Conservation (phyloP, 1,140 invertebrate genomes). For the Apis laboriosa region DNA sequence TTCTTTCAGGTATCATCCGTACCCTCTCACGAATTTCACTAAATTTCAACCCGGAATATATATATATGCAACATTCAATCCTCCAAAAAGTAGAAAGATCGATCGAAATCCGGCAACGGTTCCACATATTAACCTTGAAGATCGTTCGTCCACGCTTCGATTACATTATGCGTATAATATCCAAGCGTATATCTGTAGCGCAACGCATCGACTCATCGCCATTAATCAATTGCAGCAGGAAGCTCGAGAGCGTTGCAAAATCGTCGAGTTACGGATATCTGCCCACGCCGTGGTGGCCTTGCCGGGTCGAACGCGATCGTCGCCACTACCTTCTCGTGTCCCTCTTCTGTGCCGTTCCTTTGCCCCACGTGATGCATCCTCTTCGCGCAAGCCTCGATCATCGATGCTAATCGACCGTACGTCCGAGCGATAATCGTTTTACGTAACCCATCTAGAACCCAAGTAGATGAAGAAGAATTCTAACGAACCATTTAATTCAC, state of each 20-base stretch:
- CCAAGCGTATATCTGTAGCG: too few relatives aligned
- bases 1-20: too few relatives aligned
- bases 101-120: background rate
- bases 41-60: too few relatives aligned
- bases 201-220: conserved; percentile 11
- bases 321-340: conserved; percentile 5
- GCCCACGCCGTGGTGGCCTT: conserved; percentile 67
- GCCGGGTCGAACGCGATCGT: conserved; percentile 55
- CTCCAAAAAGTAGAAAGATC: too few relatives aligned
- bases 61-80: too few relatives aligned
- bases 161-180: background rate
- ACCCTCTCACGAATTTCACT: too few relatives aligned
- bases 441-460: conserved; percentile 9
- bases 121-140: background rate
- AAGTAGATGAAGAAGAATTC: too few relatives aligned
- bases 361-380: conserved; percentile 11
- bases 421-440: conserved; percentile 34
- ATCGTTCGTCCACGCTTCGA: background rate
- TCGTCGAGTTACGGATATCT: conserved; percentile 69
- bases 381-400: conserved; percentile 12
- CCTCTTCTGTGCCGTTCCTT: background rate
- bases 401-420: conserved; percentile 42
- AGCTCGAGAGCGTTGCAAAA: conserved; percentile 67
- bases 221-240: conserved; percentile 74
- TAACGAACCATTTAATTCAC: too few relatives aligned